Evolutionary conservation across 2,888 invertebrate genomes (phyloP).

Genomic region (Deilephila porcellus): DNA sequence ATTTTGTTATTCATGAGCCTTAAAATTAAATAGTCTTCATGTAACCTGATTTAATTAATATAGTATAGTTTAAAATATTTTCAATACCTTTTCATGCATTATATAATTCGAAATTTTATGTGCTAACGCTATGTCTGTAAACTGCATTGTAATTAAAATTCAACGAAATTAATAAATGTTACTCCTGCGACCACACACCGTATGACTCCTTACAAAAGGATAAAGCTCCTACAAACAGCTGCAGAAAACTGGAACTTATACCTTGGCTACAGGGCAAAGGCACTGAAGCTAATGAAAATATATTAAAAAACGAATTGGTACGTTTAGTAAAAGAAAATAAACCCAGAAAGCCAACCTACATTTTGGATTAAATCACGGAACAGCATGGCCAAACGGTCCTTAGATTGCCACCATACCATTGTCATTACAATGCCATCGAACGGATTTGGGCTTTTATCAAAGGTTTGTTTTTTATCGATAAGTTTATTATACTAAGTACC

Average conservation of each 20-base stretch:
- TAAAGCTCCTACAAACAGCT: not conserved
- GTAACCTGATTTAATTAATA: too few species aligned
- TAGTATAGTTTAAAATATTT: too few species aligned
- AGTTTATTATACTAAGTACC: too few species aligned
- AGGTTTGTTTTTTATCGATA: too few species aligned
- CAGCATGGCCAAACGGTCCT: not conserved
- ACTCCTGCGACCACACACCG: too few species aligned
- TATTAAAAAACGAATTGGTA: not conserved
- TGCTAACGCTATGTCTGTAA: too few species aligned
- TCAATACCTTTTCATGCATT: too few species aligned
- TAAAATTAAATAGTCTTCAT: too few species aligned
- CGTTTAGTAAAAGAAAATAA: not conserved
- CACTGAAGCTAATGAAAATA: not conserved
- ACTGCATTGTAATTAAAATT: too few species aligned
- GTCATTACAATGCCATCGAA: not conserved
- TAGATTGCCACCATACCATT: constrained; percentile 3
- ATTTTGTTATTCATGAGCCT: too few species aligned
- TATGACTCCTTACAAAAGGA: not conserved
- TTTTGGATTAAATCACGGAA: not conserved
- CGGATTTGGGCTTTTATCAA: not conserved
- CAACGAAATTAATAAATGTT: too few species aligned
- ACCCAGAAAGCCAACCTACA: constrained; percentile 5
- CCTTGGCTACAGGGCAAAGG: not conserved
- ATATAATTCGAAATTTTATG: too few species aligned
- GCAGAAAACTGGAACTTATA: not conserved